Evolutionary conservation across 1,140 invertebrate species (phyloP), one percentile per base, ranked within the genome.

Genomic region (Monomorium pharaonis): DNA sequence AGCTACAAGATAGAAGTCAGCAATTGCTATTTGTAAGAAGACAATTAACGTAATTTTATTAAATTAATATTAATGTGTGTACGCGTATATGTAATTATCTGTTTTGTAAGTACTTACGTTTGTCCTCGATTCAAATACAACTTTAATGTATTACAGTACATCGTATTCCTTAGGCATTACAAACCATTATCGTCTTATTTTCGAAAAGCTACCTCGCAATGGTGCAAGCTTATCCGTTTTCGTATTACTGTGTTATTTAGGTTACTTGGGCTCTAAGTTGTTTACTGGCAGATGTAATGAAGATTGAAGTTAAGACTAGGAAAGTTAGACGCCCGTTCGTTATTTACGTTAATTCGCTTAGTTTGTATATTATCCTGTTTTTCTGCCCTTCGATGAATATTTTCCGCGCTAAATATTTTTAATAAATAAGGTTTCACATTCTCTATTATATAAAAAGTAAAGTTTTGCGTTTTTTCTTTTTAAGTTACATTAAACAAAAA

Each of bases 201-300:
- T 69, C 47, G 77, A 69, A 80, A 54, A 69, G 63, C 58, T 63
- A n/a, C 49, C 60, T 80, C 47, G 42, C 56, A 42, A 30, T 7
- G 16, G 76, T 1, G 21, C 30, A 69, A 21, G 47, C 21, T 80
- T 80, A 80, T 54, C 62, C 60, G 76, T 51, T 80, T 80, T 56
- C 63, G 49, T 54, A 80, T 80, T 80, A 80, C 49, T 49, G 47
- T 69, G 30, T 69, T 80, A 80, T 80, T 80, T 80, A 58, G 77
- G 77, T 80, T 69, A 80, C 62, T 80, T 49, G 63, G 30, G 30
- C 47, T 16, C 63, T 56, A 80, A 80, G 63, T 80, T 80, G 77
- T 80, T 80, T 80, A 80, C 77, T n/a, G 47, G 63, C 30, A 54
- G 16, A 80, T 54, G 62, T 80, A 80, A 80, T 69, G 77, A 80